A percentile compares a stretch with the other conserved stretches of the same genome.
phyloP scores from a whole-genome alignment of 2,888 invertebrate species.

The Linyphia triangularis region DNA sequence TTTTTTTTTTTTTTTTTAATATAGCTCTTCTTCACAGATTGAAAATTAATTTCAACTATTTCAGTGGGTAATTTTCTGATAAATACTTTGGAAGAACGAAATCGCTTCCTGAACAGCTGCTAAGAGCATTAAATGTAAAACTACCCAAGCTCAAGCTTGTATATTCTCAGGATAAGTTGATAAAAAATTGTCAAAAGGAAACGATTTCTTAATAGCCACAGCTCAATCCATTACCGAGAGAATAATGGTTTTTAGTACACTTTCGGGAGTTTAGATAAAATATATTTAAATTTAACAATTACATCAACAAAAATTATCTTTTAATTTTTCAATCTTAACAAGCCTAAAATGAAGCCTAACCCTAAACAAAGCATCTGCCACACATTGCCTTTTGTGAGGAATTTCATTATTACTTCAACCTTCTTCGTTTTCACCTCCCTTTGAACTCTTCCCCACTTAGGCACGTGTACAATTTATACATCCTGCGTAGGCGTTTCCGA shows the following conservation, averaged over 20 bases:
- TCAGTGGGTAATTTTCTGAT: neutral
- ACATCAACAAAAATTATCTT: neutral
- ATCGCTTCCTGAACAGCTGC: neutral
- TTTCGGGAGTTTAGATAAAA: no score
- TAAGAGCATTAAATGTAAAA: neutral
- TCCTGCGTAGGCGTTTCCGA: neutral
- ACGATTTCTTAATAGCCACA: neutral
- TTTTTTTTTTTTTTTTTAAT: no score
- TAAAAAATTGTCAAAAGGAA: neutral
- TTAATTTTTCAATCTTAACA: neutral
- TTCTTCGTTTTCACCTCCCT: neutral
- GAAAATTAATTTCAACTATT: no score
- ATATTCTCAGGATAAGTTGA: neutral
- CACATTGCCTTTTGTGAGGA: neutral
- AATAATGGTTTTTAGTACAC: neutral
- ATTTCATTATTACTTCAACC: no score
- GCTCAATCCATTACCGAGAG: neutral
- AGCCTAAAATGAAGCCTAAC: neutral
- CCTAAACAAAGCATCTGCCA: neutral
- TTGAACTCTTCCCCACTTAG: neutral
- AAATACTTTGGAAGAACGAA: neutral
- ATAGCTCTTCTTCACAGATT: no score
- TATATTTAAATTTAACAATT: neutral
- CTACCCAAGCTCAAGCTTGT: neutral
- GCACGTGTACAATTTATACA: slow-evolving; percentile 3